Evolutionary conservation across 2,888 invertebrate genomes (phyloP).

Genomic region (Carterocephalus palaemon): DNA sequence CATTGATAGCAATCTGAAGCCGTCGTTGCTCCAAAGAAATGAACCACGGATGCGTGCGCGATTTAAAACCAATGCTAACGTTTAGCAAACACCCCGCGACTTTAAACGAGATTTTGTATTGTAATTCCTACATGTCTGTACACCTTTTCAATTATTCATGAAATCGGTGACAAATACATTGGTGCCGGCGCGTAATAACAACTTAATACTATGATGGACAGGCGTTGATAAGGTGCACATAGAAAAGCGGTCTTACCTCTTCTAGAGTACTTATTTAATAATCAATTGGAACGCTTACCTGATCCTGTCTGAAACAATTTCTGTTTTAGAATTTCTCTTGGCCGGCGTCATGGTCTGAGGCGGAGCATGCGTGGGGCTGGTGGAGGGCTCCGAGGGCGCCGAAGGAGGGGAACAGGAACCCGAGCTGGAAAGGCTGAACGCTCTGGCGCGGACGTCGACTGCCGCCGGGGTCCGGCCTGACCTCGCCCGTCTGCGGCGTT

Average conservation of each 20-base stretch:
- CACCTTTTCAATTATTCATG: slow-evolving; percentile 34
- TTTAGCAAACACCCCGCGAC: slow-evolving; percentile 30
- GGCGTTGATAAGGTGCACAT: slow-evolving; percentile 5
- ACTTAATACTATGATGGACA: slow-evolving; percentile 19
- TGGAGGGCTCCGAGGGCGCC: slow-evolving; percentile 86
- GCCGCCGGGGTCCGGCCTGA: slow-evolving; percentile 59
- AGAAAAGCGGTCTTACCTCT: too few species aligned
- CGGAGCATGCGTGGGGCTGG: slow-evolving; percentile 84
- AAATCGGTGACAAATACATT: slow-evolving; percentile 25
- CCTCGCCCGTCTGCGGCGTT: slow-evolving; percentile 63
- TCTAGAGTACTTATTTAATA: too few species aligned
- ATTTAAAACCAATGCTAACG: slow-evolving; percentile 25
- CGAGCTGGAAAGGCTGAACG: slow-evolving; percentile 88
- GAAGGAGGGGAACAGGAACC: slow-evolving; percentile 91
- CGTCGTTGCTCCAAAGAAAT: slow-evolving; percentile 31
- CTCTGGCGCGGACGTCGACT: slow-evolving; percentile 80
- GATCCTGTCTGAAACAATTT: slow-evolving; percentile 87
- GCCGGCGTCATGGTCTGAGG: slow-evolving; percentile 70
- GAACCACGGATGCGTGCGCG: background rate
- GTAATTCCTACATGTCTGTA: slow-evolving; percentile 29
- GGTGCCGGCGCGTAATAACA: slow-evolving; percentile 19
- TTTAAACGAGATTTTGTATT: slow-evolving; percentile 29
- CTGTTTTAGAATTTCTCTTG: slow-evolving; percentile 87
- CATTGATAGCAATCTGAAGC: slow-evolving; percentile 26
- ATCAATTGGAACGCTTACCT: slow-evolving; percentile 79